Evolutionary conservation across 2,888 invertebrate genomes (phyloP), one percentile per base, ranked within the genome.

Genomic region (Tenthredo scrophulariae): DNA sequence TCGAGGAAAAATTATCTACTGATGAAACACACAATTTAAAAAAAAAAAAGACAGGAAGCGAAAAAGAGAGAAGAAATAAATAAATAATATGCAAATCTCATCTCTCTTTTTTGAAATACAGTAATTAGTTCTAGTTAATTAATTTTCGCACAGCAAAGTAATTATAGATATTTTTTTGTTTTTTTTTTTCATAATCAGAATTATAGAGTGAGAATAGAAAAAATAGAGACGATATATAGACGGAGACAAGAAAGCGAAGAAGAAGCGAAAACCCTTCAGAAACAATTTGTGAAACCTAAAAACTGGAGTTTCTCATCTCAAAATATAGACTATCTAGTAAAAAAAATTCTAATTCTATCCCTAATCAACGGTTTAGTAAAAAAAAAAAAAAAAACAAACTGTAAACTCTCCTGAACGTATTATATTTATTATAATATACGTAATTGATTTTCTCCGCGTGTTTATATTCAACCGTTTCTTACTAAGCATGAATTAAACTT

Each of bases 101-200:
- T 70, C 33, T 37, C 70, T 70, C 18, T 70, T 18, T 18, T 37
- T 70, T 70, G 37, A 43, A n/a, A 43, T n/a, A 74, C 26, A 22
- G 43, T 74, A 74, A 74, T 43, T 43, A 43, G 13, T 37, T 37
- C 0, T 10, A 6, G n/a, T 74, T 43, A 40, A 74, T 40, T 10
- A 74, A 74, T 43, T 40, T 43, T 74, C 37, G 74, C 40, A 40
- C 43, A 74, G 29, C 29, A 74, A 67, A 67, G 13, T 67, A 13
- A 37, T n/a, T 15, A 70, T n/a, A 43, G 22, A 74, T 9, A 18
- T 37, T 37, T 37, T 43, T 74, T 74, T n/a, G 2, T 33, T 33
- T 4, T 33, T 33, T 33, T 2, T 33, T 33, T 33, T 33, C 4
- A 74, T 74, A 43, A 43, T 43, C 74, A 74, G 74, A 74, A 40